Base-by-base conservation (phyloP, 2,797 vertebrate species). In the Selene dorsalis region DNA sequence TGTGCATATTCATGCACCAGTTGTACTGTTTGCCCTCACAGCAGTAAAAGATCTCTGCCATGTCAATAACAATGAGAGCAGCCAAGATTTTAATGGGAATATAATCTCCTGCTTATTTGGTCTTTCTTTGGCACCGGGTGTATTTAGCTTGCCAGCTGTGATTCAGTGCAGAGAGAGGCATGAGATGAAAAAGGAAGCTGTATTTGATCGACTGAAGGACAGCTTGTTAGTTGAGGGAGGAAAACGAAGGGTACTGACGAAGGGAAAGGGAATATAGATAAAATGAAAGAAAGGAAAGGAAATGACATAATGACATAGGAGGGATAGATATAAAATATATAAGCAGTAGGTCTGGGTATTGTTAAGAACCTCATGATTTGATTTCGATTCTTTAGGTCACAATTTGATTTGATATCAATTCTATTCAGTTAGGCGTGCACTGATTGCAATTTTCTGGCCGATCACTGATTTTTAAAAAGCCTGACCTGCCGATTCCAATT, bases 21-120 rank as follows among this genome's bases (percentile, higher is more conserved):
- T 60, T 84, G 58, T 55, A 22, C 66, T 89, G 82, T 88, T 90
- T 90, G 79, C 73, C 77, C 72, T 89, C 69, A 38, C 68, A 76
- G 76, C 81, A 70, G 66, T 52, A 65, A 88, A 88, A 80, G 77
- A 85, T 88, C 81, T 90, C 48, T 77, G 75, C 77, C 77, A 82
- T 88, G 86, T 87, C 87, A 90, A 91, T 87, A 91, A 86, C 78
- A 87, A 83, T 83, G 75, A 85, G 69, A 85, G 80, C 75, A 89
- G 89, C 91, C 91, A 92, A 92, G 84, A 91, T 90, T 90, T 89
- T 90, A 89, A 89, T 92, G 88, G 88, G 85, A 92, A 88, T 90
- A 84, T 89, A 90, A 91, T 92, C 83, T 88, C 84, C 73, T 81
- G 79, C 74, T 71, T 91, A 83, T 91, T 88, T 89, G 87, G 86